phyloP scores from a whole-genome alignment of 2,888 invertebrate species.

The Apamea crenata region DNA sequence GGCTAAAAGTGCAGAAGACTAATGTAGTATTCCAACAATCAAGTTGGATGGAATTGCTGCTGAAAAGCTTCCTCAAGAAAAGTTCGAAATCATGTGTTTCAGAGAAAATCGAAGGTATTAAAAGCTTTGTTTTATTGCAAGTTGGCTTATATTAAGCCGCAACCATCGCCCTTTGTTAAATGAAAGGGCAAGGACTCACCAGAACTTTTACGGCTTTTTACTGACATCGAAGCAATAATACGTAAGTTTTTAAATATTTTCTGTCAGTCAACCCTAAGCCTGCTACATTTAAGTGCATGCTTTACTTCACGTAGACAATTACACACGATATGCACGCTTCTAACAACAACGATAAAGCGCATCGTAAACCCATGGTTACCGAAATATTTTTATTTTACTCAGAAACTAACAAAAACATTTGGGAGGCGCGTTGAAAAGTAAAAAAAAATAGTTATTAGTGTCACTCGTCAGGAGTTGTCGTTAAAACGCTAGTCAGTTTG shows the following conservation, averaged over 20 bases:
- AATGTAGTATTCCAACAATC: background rate
- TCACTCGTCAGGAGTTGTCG: constrained; percentile 59
- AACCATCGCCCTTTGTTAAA: constrained; percentile 4
- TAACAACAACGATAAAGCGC: constrained; percentile 40
- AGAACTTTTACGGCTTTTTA: constrained; percentile 5
- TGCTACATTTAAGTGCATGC: constrained; percentile 43
- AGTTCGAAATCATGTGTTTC: background rate
- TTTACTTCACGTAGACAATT: constrained; percentile 58
- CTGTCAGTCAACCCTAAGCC: constrained; percentile 47
- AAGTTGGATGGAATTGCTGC: background rate
- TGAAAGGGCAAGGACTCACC: background rate
- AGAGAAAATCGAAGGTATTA: background rate
- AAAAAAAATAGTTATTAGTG: constrained; percentile 47
- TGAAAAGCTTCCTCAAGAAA: background rate
- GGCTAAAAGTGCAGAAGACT: background rate
- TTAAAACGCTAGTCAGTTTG: constrained; percentile 57
- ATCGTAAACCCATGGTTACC: constrained; percentile 44
- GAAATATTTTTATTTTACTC: constrained; percentile 38
- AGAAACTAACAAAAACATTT: constrained; percentile 30
- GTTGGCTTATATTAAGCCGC: background rate
- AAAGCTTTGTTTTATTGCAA: constrained; percentile 17
- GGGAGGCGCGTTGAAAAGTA: constrained; percentile 21
- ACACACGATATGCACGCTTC: constrained; percentile 47
- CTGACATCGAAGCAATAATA: constrained; percentile 16
- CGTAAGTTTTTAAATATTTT: constrained; percentile 1